Conservation (phyloP, 2,888 invertebrate species). For the Mechanitis mazaeus region DNA sequence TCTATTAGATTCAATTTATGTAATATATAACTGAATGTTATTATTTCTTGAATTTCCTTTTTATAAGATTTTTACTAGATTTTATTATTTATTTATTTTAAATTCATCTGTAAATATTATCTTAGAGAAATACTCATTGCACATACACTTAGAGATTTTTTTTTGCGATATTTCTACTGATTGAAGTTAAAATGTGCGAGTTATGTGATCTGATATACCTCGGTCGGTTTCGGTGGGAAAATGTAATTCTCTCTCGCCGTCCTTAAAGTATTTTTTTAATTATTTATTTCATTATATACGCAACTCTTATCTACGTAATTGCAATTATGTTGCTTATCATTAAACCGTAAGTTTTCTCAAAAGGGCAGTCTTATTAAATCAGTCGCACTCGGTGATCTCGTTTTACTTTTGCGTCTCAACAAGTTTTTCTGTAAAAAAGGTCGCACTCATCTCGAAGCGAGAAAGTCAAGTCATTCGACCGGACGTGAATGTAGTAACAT, state of each 20-base stretch:
- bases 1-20: no score
- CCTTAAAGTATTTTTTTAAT: neutral
- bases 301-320: constrained; percentile 8
- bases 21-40: no score
- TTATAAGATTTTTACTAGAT: no score
- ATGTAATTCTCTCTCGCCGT: neutral
- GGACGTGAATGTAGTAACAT: constrained; percentile 40
- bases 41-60: no score
- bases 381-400: constrained; percentile 37
- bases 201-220: neutral
- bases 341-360: constrained; percentile 2
- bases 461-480: constrained; percentile 50
- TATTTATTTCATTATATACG: constrained; percentile 1
- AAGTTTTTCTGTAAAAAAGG: constrained; percentile 55
- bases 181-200: neutral
- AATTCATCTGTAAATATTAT: constrained; percentile 13
- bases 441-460: constrained; percentile 48
- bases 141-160: neutral
- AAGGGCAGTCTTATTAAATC: constrained; percentile 15
- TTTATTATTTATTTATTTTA: neutral
- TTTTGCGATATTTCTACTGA: neutral
- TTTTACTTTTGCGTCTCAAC: constrained; percentile 51
- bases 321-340: constrained; percentile 3
- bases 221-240: neutral
- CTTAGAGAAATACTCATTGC: constrained; percentile 16